phyloP scores from a whole-genome alignment of 2,888 invertebrate species.

The Polyploca ridens region DNA sequence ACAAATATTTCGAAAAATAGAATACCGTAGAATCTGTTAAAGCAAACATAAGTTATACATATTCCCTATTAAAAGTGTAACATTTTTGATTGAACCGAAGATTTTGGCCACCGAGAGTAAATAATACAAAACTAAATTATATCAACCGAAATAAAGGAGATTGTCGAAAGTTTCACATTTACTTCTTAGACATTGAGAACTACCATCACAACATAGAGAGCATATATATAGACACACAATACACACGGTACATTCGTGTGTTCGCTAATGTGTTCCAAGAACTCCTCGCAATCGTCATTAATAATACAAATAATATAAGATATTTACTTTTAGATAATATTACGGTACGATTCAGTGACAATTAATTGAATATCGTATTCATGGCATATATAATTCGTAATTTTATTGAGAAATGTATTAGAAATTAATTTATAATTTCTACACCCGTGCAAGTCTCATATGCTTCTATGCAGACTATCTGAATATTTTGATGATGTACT shows the following conservation, averaged over 20 bases:
- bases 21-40: no score
- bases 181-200: background rate
- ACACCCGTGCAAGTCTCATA: background rate
- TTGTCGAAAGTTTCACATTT: background rate
- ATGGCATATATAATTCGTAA: background rate
- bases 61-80: no score
- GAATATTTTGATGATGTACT: background rate
- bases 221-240: background rate
- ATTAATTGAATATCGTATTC: background rate
- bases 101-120: conserved; percentile 3
- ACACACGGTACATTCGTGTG: background rate
- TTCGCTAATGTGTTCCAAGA: background rate
- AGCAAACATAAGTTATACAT: no score
- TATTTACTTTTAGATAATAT: background rate
- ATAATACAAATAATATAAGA: background rate
- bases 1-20: no score
- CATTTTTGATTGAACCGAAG: background rate
- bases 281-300: background rate
- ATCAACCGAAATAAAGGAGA: background rate
- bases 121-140: background rate
- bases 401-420: background rate
- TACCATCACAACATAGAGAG: conserved; percentile 3
- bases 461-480: background rate
- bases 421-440: background rate
- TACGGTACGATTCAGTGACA: conserved; percentile 9